A percentile compares a stretch with the other conserved stretches of the same genome.
Conservation (phyloP, 2,113 vertebrate species). For the Neodon shergylaensis region DNA sequence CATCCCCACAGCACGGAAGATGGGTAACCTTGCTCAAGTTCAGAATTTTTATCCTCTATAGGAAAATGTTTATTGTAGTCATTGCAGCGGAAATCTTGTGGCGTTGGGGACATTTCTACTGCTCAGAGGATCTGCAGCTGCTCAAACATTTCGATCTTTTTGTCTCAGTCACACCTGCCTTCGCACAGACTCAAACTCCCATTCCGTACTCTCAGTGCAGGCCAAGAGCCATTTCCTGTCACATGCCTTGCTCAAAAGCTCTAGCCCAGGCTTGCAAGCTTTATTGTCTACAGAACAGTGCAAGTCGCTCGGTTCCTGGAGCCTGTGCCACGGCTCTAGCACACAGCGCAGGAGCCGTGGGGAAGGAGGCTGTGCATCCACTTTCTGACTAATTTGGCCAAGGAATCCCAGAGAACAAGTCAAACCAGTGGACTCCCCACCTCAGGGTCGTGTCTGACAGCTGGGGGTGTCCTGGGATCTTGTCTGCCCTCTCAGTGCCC, state of each 20-base stretch:
- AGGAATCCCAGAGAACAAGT: background rate
- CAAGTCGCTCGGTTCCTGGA: background rate
- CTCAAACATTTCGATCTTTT: slow-evolving; percentile 25
- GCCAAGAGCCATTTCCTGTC: slow-evolving; percentile 78
- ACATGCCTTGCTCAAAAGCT: slow-evolving; percentile 64
- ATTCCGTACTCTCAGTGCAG: slow-evolving; percentile 53
- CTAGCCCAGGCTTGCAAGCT: slow-evolving; percentile 69
- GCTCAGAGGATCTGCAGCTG: slow-evolving; percentile 54
- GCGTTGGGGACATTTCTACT: background rate
- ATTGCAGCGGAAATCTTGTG: background rate
- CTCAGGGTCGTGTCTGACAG: background rate
- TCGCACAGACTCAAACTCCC: slow-evolving; percentile 50
- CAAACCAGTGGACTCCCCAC: fast-evolving
- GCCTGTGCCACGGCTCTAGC: background rate
- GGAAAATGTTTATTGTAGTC: slow-evolving; percentile 8
- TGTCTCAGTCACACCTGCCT: slow-evolving; percentile 63
- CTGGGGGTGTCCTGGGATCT: background rate
- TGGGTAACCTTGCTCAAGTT: background rate
- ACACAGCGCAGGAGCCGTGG: background rate
- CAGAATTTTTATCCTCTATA: background rate
- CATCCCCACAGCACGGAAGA: background rate
- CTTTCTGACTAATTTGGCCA: background rate
- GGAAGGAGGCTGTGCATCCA: background rate
- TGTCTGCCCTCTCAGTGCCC: background rate
- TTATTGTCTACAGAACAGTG: background rate